Evolutionary conservation across 2,888 invertebrate genomes (phyloP).

Genomic region (Hemistola chrysoprasaria): DNA sequence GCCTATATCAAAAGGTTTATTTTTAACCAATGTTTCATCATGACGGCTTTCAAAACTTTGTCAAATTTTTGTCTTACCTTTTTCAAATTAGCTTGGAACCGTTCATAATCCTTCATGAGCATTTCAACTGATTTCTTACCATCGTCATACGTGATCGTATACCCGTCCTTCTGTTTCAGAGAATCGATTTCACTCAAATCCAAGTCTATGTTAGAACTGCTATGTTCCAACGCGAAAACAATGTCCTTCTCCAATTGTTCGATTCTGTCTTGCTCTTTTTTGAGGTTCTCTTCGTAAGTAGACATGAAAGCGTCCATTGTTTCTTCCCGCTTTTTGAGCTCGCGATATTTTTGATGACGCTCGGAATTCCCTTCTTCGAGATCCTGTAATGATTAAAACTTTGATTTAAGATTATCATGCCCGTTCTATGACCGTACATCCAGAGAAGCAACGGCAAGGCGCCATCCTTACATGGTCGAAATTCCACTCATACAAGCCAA

Average conservation of each 20-base stretch:
- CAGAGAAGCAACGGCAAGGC: too few relatives aligned
- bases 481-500: too few relatives aligned
- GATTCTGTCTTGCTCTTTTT: conserved; percentile 84
- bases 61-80: conserved; percentile 69
- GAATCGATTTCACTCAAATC: conserved; percentile 82
- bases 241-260: conserved; percentile 84
- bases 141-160: conserved; percentile 67
- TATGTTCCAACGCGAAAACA: conserved; percentile 84
- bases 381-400: conserved; percentile 75
- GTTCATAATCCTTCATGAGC: conserved; percentile 75
- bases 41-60: too few relatives aligned
- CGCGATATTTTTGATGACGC: conserved; percentile 89
- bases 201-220: conserved; percentile 84
- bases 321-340: conserved; percentile 90
- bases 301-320: conserved; percentile 90
- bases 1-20: conserved; percentile 45
- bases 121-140: conserved; percentile 73
- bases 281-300: conserved; percentile 83
- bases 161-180: conserved; percentile 72
- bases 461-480: too few relatives aligned
- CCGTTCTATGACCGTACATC: too few relatives aligned
- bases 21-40: too few relatives aligned
- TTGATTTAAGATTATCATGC: too few relatives aligned
- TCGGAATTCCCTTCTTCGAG: conserved; percentile 87
- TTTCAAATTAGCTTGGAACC: conserved; percentile 83